phyloP scores from a whole-genome alignment of 2,113 vertebrate genomes.

The Raja brachyura region DNA sequence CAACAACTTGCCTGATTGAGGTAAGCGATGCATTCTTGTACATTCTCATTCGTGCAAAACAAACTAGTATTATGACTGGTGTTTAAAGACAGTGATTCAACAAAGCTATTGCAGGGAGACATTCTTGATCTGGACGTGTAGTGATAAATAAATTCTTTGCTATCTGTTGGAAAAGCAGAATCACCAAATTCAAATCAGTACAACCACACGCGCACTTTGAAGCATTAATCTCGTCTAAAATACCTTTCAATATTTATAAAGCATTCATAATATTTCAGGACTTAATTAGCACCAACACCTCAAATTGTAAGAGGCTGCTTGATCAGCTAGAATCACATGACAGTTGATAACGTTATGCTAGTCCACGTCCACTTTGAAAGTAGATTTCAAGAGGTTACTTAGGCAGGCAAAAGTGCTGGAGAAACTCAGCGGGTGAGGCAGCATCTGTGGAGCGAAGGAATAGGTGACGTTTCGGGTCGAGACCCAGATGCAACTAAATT shows the following conservation, averaged over 20 bases:
- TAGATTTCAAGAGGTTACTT: no score
- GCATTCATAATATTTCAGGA: not conserved
- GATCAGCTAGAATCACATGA: not conserved
- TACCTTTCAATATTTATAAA: not conserved
- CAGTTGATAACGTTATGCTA: not conserved
- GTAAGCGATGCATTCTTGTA: conserved; percentile 78
- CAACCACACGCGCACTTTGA: not conserved
- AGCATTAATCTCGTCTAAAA: not conserved
- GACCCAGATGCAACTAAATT: no score
- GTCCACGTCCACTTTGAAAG: not conserved
- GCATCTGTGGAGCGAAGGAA: no score
- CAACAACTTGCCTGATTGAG: conserved; percentile 72
- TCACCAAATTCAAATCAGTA: not conserved
- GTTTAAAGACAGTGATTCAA: conserved; percentile 63
- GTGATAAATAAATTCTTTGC: conserved; percentile 60
- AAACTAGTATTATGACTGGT: conserved; percentile 68
- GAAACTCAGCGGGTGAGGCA: no score
- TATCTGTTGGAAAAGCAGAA: conserved; percentile 57
- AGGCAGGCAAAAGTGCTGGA: no score
- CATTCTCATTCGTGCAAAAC: conserved; percentile 90
- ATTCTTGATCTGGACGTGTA: conserved; percentile 68
- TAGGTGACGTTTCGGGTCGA: no score
- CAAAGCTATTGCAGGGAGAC: conserved; percentile 65
- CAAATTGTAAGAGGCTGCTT: not conserved
- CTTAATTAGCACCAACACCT: not conserved